These are phyloP conservation scores for Acromyrmex echinatior DNA, from an alignment of 1,140 invertebrate genomes.

Conservation along the genomic window DNA sequence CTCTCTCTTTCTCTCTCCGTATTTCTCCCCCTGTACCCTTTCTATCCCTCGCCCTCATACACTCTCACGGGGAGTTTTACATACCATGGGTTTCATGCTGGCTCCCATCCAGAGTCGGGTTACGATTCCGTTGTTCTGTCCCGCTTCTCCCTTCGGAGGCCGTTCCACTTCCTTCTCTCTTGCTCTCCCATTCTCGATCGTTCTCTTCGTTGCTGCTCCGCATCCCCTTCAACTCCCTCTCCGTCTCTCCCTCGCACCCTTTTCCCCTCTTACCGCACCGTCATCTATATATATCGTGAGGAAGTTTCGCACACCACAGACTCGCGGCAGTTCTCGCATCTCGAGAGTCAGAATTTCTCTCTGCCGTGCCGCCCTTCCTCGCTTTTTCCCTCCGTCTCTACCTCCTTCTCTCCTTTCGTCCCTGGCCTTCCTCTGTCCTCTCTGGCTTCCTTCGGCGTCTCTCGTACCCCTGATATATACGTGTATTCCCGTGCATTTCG, in stretches of 20 bases:
- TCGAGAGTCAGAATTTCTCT: constrained; percentile 74
- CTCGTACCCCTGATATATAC: constrained; percentile 73
- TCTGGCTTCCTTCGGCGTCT: constrained; percentile 69
- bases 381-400: constrained; percentile 36
- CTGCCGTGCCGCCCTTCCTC: constrained; percentile 36
- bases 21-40: constrained; percentile 49
- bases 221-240: constrained; percentile 49
- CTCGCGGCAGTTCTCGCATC: constrained; percentile 72
- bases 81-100: constrained; percentile 80
- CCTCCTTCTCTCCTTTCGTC: constrained; percentile 3
- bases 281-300: constrained; percentile 69
- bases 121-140: constrained; percentile 76
- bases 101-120: constrained; percentile 79
- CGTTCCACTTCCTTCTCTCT: constrained; percentile 29
- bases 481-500: constrained; percentile 75
- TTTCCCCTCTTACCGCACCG: constrained; percentile 9
- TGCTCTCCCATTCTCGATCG: constrained; percentile 6
- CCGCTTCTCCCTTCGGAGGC: constrained; percentile 40
- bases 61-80: constrained; percentile 79
- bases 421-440: constrained; percentile 29
- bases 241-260: not conserved
- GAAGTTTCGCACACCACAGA: constrained; percentile 77
- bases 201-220: constrained; percentile 49
- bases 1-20: not conserved
- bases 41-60: constrained; percentile 42